Evolutionary conservation across 2,888 invertebrate genomes (phyloP), one percentile per base, ranked within the genome.

Genomic region (Epiblema foenella): DNA sequence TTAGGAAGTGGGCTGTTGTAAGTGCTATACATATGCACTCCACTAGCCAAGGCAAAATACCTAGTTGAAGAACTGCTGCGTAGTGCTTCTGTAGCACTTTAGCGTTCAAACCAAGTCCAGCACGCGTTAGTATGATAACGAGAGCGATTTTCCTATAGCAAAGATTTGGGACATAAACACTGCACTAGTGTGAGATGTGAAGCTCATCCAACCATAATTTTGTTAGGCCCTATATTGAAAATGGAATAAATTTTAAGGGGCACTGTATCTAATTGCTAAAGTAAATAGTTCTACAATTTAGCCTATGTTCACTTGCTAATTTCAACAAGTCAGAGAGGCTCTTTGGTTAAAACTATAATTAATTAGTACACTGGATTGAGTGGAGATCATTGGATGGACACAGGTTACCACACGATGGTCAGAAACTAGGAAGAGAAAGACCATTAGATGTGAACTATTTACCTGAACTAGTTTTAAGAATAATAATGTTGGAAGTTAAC

Each of bases 41-140:
- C 0, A 95, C 93, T 0, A 95, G 78, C 95, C 98, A 98, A 0
- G 98, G 98, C 20, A 96, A 88, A 64, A 98, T 89, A 8, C 97
- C 97, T 17, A 98, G 89, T 81, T 97, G 95, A 8, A 97, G 89
- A 4, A 96, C 95, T 2, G 96, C 95, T 69, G 95, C 94, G 80
- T 96, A 97, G 73, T 97, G 94, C 75, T 95, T 95, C 81, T 94
- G 95, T 77, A 98, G 88, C 1, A 97, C 96, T 60, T 89, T 89
- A 4, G 97, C 96, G 83, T 98, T 96, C 70, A 98, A 90, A 74
- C 97, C 98, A 66, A 98, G 90, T 2, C 98, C 98, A 62, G 98
- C 98, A 82, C 98, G 90, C 9, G 95, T 96, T 73, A 98, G 88
- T 75, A 98, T 98, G 64, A 98, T 96, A 4, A 97, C 97, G 79